phyloP scores from a whole-genome alignment of 2,888 invertebrate genomes.

The Parthenolecanium corni region DNA sequence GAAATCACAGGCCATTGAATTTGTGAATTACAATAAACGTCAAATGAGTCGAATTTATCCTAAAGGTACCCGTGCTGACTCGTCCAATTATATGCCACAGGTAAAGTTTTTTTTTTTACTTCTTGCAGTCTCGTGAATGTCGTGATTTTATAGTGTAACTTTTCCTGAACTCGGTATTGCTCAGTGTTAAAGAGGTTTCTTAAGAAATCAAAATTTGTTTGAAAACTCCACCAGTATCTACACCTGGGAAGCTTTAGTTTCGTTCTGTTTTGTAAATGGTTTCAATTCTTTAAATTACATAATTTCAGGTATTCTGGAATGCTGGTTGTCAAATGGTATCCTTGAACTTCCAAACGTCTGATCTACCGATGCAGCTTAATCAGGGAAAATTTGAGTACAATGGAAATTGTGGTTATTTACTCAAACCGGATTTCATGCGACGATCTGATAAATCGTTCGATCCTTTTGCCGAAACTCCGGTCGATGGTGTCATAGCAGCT shows the following conservation, averaged over 20 bases:
- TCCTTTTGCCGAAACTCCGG: constrained; percentile 97
- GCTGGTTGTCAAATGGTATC: constrained; percentile 99
- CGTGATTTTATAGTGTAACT: too few relatives aligned
- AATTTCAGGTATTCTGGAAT: constrained; percentile 92
- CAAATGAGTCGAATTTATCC: constrained; percentile 99
- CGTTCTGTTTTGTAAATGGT: too few relatives aligned
- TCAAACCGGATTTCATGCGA: constrained; percentile 99
- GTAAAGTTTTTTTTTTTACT: constrained; percentile 41
- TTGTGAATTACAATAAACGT: constrained; percentile 99
- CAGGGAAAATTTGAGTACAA: constrained; percentile 99
- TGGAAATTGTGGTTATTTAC: constrained; percentile 91
- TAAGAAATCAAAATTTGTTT: too few relatives aligned
- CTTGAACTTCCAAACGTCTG: constrained; percentile 96
- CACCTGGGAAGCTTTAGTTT: too few relatives aligned
- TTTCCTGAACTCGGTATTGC: too few relatives aligned
- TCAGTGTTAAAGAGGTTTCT: too few relatives aligned
- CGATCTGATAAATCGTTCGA: constrained; percentile 93
- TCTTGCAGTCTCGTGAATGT: too few relatives aligned
- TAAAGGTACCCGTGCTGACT: constrained; percentile 95
- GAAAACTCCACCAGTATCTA: too few relatives aligned
- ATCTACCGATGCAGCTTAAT: constrained; percentile 98
- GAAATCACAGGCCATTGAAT: constrained; percentile 92
- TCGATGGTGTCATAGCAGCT: constrained; percentile 98
- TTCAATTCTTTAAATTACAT: too few relatives aligned
- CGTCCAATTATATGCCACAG: constrained; percentile 99